Conservation (phyloP, 2,888 invertebrate genomes). For the Prenolepis imparis region DNA sequence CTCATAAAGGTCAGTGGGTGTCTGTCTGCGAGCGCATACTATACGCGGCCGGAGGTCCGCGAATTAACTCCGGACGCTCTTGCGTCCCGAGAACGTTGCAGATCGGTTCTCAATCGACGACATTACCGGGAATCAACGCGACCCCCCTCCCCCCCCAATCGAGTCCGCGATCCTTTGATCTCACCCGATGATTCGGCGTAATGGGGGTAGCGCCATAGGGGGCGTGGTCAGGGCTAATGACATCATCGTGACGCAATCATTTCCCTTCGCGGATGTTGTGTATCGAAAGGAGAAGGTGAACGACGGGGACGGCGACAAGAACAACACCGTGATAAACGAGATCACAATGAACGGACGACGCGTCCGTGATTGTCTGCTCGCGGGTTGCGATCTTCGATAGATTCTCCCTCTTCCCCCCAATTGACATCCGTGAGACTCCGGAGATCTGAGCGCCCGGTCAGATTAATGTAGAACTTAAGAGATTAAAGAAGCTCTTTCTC, state of each 20-base stretch:
- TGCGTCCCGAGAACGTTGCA: slow-evolving; percentile 58
- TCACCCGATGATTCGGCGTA: slow-evolving; percentile 82
- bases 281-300: slow-evolving; percentile 44
- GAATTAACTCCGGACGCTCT: slow-evolving; percentile 70
- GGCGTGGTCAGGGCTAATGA: slow-evolving; percentile 83
- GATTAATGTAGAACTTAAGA: not conserved
- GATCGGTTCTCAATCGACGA: slow-evolving; percentile 43
- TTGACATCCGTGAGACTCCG: slow-evolving; percentile 64
- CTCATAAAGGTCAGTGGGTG: slow-evolving; percentile 61
- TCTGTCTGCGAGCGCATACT: slow-evolving; percentile 54
- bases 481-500: not conserved
- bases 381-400: not conserved
- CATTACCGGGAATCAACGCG: slow-evolving; percentile 29
- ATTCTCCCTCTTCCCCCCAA: not conserved
- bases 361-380: slow-evolving; percentile 30
- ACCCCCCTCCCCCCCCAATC: not conserved
- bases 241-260: slow-evolving; percentile 85
- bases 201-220: slow-evolving; percentile 82
- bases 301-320: slow-evolving; percentile 58
- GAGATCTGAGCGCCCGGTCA: not conserved
- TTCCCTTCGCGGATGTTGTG: slow-evolving; percentile 78
- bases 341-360: slow-evolving; percentile 69
- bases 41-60: slow-evolving; percentile 67
- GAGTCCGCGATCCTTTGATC: slow-evolving; percentile 60
- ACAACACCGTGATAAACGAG: slow-evolving; percentile 76